Percentiles rank a stretch among this genome's conserved stretches.
Conservation (phyloP, 2,888 invertebrate species). For the Pristionchus maxplancki region DNA sequence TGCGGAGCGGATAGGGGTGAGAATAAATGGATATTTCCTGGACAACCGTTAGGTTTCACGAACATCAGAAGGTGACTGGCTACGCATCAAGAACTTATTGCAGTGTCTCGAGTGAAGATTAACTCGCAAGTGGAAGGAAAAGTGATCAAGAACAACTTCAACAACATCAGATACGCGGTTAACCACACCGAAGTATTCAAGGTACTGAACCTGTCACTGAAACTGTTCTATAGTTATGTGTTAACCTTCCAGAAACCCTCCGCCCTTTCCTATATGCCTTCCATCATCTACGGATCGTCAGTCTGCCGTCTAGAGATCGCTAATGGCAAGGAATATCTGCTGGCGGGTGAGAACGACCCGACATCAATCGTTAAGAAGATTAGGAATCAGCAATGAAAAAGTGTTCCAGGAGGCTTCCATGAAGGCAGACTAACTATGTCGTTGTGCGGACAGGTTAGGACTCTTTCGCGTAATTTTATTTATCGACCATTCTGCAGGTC, state of each 20-base stretch:
- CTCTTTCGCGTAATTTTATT: no score
- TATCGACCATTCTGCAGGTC: not conserved
- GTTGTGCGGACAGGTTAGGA: not conserved
- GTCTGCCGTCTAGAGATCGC: not conserved
- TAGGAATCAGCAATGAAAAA: not conserved
- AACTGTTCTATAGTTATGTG: no score
- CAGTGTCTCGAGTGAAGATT: not conserved
- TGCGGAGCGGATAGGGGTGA: not conserved
- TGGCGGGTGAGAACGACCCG: not conserved
- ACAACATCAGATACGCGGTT: not conserved
- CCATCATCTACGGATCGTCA: not conserved
- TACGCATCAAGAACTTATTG: no score
- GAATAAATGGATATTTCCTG: not conserved
- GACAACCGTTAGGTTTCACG: not conserved
- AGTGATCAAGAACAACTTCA: not conserved
- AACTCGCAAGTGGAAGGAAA: not conserved
- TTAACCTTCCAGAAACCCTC: not conserved
- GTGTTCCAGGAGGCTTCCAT: not conserved
- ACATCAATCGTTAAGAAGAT: no score
- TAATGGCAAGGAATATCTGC: not conserved
- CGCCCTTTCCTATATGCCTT: not conserved
- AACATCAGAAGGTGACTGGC: no score
- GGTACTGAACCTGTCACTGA: not conserved
- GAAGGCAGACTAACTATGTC: not conserved
- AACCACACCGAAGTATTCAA: not conserved